Evolutionary conservation across 92 coral and sea anemone species (phyloP).

Genomic region (Chrysogorgia sp.): DNA sequence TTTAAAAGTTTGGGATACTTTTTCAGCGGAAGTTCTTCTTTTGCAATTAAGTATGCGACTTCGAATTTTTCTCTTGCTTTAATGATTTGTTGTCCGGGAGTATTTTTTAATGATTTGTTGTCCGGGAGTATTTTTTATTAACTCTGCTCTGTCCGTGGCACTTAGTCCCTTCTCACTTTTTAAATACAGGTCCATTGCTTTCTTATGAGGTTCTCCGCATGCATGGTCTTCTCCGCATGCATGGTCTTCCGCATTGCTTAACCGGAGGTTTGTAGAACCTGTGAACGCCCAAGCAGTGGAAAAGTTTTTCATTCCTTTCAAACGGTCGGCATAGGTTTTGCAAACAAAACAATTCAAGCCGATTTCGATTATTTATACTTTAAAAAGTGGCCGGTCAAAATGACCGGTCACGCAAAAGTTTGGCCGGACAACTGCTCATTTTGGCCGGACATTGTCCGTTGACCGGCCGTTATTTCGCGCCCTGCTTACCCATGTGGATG

Average conservation of each 20-base stretch:
- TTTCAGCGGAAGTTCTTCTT: too few species aligned
- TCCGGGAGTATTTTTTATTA: conserved; percentile 50
- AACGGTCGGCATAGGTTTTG: too few species aligned
- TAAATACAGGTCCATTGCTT: conserved; percentile 63
- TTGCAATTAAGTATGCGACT: too few species aligned
- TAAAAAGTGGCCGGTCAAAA: too few species aligned
- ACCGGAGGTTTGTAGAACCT: conserved; percentile 65
- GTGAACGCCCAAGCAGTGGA: too few species aligned
- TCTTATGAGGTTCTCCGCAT: conserved; percentile 75
- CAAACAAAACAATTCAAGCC: too few species aligned
- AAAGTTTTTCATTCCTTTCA: too few species aligned
- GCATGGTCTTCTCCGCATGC: conserved; percentile 72
- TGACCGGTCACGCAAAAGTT: conserved; percentile 2
- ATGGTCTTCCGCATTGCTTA: conserved; percentile 72
- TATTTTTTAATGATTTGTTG: too few species aligned
- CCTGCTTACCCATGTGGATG: not conserved
- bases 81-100: too few species aligned
- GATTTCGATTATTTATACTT: too few species aligned
- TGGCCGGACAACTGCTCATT: not conserved
- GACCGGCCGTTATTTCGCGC: conserved; percentile 6
- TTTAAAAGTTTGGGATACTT: too few species aligned
- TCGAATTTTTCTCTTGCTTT: too few species aligned
- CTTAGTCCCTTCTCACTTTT: conserved; percentile 51
- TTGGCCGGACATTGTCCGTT: conserved; percentile 2
- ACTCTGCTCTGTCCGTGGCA: conserved; percentile 66